Evolutionary conservation across 2,113 vertebrate genomes (phyloP), one percentile per base, ranked within the genome.

Genomic region (Oryzias javanicus): DNA sequence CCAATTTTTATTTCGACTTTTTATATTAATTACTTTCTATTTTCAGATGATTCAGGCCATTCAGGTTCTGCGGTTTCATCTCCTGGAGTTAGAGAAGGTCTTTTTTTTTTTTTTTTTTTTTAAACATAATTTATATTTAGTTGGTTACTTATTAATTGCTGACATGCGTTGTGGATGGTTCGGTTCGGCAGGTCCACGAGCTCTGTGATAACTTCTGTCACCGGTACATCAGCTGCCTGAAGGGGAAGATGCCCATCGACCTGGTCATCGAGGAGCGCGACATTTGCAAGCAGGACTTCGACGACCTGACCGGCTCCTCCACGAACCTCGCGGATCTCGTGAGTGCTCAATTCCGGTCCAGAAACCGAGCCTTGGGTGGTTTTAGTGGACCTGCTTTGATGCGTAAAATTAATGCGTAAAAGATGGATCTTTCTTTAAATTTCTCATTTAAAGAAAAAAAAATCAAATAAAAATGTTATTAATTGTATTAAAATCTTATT

Each of bases 31-130:
- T n/a, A 1, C 18, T 7, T 46, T 46, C 8, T 46, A 46, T 18
- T 46, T 88, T 42, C 94, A 99, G 97, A 99, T 99, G 96, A 99
- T 99, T 78, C 96, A 98, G 94, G 97, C 97, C 91, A 99, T 99
- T 92, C 97, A 99, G 97, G 97, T 99, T 87, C 94, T 99, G 94
- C 95, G 97, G 89, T 98, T 99, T 94, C 97, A 99, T 81, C 96
- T 98, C 90, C 91, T 99, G 96, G 96, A 99, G 90, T 94, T 98
- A 94, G 97, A 99, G 94, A 99, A 99, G 97, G 96, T 99, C 96
- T 10, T 0, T n/a, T 12, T 18, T 47, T 10, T n/a, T 44, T 96
- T 99, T 96, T 10, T 0, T n/a, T 12, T 18, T 47, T 10, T n/a
- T 44, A 27, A 27, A 6, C 13, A 20, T 0, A 94, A 35, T 35